These are phyloP conservation scores for Leptinotarsa juncta DNA, from an alignment of 2,888 invertebrate genomes.

Conservation along the genomic window DNA sequence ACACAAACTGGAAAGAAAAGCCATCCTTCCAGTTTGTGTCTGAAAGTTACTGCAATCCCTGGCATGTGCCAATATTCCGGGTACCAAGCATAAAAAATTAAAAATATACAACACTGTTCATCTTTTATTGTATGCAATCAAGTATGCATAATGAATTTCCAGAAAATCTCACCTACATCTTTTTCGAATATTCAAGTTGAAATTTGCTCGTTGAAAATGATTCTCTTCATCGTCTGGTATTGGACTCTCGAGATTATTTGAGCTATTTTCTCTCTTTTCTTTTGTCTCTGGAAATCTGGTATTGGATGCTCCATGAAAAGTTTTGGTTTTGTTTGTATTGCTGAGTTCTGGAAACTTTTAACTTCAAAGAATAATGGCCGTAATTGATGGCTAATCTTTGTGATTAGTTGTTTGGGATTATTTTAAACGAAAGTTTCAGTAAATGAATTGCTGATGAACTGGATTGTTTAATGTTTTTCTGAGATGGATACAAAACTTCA, in stretches of 20 bases:
- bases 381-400: slow-evolving; percentile 3
- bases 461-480: neutral
- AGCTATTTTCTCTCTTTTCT: neutral
- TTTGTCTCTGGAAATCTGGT: neutral
- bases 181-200: neutral
- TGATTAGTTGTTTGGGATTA: neutral
- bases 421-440: neutral
- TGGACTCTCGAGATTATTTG: neutral
- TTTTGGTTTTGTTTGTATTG: neutral
- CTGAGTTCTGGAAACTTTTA: neutral
- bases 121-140: no score
- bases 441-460: neutral
- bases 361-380: neutral
- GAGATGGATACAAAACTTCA: no score
- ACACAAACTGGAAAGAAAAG: no score
- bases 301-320: neutral
- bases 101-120: no score
- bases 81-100: no score
- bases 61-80: no score
- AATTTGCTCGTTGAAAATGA: neutral
- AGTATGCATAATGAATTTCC: no score
- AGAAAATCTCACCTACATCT: no score
- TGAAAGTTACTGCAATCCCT: no score
- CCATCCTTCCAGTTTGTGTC: no score
- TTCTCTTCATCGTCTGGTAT: neutral